Conservation (phyloP, 1,140 invertebrate genomes). For the Habropoda laboriosa region DNA sequence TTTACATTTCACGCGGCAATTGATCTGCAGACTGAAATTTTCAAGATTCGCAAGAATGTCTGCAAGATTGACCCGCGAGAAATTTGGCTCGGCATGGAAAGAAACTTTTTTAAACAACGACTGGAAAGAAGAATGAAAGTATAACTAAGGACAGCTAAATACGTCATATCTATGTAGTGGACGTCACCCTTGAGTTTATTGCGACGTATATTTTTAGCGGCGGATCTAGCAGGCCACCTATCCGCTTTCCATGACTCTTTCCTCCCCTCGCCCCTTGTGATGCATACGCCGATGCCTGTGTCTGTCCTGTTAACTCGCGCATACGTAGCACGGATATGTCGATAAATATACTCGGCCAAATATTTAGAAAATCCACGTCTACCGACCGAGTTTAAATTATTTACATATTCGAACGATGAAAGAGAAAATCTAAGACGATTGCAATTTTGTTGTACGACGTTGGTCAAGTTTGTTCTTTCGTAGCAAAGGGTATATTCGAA, state of each 20-base stretch:
- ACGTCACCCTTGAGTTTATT: constrained; percentile 71
- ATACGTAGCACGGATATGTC: constrained; percentile 40
- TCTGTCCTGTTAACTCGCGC: constrained; percentile 3
- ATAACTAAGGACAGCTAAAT: constrained; percentile 58
- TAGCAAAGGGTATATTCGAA: no score
- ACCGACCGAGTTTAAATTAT: constrained; percentile 55
- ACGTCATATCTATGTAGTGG: constrained; percentile 56
- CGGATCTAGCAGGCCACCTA: constrained; percentile 57
- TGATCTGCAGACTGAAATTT: no score
- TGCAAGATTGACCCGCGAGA: neutral
- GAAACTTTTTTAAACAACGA: constrained; percentile 37
- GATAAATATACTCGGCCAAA: constrained; percentile 72
- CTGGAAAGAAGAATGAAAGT: constrained; percentile 49
- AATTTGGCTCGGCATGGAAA: neutral
- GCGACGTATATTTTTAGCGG: constrained; percentile 70
- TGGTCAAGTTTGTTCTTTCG: neutral
- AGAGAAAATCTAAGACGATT: constrained; percentile 13
- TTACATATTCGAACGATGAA: constrained; percentile 42
- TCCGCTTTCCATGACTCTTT: constrained; percentile 58
- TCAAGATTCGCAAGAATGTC: no score
- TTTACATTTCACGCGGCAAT: no score
- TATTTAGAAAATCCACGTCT: constrained; percentile 69
- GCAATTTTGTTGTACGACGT: neutral
- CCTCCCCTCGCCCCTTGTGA: constrained; percentile 32
- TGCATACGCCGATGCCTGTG: constrained; percentile 21